Base-by-base conservation (phyloP, 2,797 vertebrate genomes). In the Tragelaphus eurycerus region DNA sequence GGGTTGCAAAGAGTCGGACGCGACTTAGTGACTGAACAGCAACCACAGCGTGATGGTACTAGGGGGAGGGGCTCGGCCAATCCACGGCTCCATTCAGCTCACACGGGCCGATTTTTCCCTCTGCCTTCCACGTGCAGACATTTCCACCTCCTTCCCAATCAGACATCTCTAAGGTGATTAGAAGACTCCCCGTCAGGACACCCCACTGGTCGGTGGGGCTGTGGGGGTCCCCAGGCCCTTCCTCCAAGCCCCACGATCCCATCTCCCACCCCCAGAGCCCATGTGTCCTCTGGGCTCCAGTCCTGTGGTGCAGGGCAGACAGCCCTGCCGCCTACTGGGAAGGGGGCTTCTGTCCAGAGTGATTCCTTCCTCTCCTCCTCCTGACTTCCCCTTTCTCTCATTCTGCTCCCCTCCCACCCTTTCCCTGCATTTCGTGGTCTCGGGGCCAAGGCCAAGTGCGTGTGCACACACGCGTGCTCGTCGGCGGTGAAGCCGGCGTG, bases 41-140 rank as follows among this genome's bases (percentile, higher is more conserved):
- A 43, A 23, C 46, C 46, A 48, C 6, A 38, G 11, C 0, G 2
- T 0, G 17, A 62, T 0, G 0, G 60, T 4, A 25, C 60, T 0
- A 2, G 10, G 43, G 4, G 71, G 12, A 38, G 4, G 0, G 21
- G 0, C 54, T 23, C 7, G 11, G 74, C 84, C 6, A 16, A 25
- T 0, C 7, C 31, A 14, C 0, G 25, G 10, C 71, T 55, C 83
- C 34, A 1, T 3, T 19, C 5, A 1, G 34, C 15, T 23, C 17
- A 14, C 50, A 7, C 0, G 0, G 16, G 64, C 27, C 4, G 2
- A 1, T 64, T 10, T 16, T 19, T 25, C 38, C 11, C 4, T 31
- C 12, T 7, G 11, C 71, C 38, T 74, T 43, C 71, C 71, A 25
- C 7, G 5, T 25, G 8, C 11, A 71, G 27, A 60, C 21, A 52